Conservation (phyloP, 2,113 vertebrate species). For the Emydocephalus ijimae region DNA sequence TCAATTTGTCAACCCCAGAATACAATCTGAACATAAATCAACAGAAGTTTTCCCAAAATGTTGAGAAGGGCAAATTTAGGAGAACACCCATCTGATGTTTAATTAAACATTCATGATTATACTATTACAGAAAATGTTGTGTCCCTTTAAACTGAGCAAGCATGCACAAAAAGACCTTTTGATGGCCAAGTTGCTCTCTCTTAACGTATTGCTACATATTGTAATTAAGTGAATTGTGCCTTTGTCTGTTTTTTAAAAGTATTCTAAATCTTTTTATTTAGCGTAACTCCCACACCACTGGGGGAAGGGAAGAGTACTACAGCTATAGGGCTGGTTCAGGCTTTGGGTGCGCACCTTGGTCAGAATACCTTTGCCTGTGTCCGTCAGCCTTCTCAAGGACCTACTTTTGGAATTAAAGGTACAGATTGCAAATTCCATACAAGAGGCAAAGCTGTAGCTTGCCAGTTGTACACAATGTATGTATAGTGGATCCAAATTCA, state of each 20-base stretch:
- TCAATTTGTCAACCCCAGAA: background rate
- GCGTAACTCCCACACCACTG: constrained; percentile 95
- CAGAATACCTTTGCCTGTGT: constrained; percentile 94
- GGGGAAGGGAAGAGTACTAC: constrained; percentile 98
- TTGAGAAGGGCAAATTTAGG: background rate
- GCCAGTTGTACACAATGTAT: background rate
- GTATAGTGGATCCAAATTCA: background rate
- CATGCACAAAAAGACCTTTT: background rate
- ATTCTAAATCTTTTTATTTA: constrained; percentile 48
- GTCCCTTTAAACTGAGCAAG: background rate
- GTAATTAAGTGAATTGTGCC: background rate
- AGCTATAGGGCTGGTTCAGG: constrained; percentile 91
- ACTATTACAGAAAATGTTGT: background rate
- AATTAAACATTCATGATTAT: background rate
- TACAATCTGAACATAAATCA: background rate
- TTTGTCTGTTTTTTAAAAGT: background rate
- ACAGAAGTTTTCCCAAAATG: background rate
- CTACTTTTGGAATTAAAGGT: constrained; percentile 99
- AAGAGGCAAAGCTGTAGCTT: too few species aligned
- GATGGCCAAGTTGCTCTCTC: background rate
- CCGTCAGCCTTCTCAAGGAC: constrained; percentile 96
- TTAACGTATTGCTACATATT: background rate
- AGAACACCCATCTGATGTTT: background rate
- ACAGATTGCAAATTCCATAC: background rate
- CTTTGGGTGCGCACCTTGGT: constrained; percentile 87